Evolutionary conservation across 2,113 vertebrate genomes (phyloP).

Genomic region (Cyanocitta stelleri): DNA sequence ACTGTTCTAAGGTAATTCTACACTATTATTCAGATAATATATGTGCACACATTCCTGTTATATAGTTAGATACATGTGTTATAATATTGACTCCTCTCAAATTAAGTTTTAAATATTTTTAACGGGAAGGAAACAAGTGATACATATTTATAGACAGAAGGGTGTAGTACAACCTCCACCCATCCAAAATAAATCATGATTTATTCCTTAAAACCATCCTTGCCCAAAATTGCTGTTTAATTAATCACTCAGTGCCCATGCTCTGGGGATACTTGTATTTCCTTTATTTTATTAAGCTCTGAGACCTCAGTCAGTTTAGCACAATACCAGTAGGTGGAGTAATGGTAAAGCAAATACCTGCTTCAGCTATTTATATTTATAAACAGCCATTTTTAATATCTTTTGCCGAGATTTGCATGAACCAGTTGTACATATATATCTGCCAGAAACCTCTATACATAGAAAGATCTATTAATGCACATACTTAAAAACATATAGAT

Average conservation of each 20-base stretch:
- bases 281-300: not conserved
- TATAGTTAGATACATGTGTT: not conserved
- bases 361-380: constrained; percentile 6
- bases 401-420: constrained; percentile 45
- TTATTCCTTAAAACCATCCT: not conserved
- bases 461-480: not conserved
- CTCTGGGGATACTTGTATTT: not conserved
- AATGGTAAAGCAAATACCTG: constrained; percentile 74
- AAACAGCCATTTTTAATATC: constrained; percentile 35
- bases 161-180: not conserved
- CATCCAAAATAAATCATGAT: not conserved
- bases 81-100: not conserved
- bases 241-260: not conserved
- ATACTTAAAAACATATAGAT: not conserved
- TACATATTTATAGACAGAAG: not conserved
- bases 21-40: not conserved
- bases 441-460: not conserved
- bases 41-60: not conserved
- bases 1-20: not conserved
- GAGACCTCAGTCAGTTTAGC: constrained; percentile 34
- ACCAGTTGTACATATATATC: not conserved
- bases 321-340: constrained; percentile 77
- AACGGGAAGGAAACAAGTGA: not conserved
- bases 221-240: not conserved
- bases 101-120: not conserved